Conservation (phyloP, 1,140 invertebrate species). For the Belonocnema kinseyi region DNA sequence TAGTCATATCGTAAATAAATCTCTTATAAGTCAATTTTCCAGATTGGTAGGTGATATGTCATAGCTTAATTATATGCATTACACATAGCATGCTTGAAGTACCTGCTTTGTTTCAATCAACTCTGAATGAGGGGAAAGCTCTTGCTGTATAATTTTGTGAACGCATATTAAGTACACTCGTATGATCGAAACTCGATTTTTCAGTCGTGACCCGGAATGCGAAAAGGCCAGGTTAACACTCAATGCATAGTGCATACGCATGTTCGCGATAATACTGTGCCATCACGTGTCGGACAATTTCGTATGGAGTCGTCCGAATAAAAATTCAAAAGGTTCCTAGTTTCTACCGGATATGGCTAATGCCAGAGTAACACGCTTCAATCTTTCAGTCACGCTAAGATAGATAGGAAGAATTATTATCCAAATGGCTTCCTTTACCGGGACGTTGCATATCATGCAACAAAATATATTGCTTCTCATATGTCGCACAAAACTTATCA, state of each 20-base stretch:
- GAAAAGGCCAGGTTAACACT: not conserved
- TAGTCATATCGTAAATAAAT: not conserved
- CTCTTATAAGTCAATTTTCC: not conserved
- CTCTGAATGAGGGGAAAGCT: not conserved
- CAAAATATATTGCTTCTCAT: conserved; percentile 1
- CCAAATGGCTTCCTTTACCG: conserved; percentile 27
- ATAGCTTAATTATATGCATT: conserved; percentile 20
- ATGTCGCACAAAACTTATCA: not conserved
- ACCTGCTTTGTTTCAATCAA: conserved; percentile 20
- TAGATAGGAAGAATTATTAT: conserved; percentile 28
- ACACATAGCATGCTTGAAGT: not conserved
- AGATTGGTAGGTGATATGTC: not conserved
- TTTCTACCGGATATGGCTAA: conserved; percentile 44
- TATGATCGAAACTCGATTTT: not conserved
- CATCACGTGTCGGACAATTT: conserved; percentile 48
- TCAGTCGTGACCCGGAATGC: not conserved
- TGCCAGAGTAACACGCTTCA: conserved; percentile 42
- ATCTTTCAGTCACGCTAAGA: conserved; percentile 27
- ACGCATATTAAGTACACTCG: not conserved
- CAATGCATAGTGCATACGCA: not conserved
- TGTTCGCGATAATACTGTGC: conserved; percentile 19
- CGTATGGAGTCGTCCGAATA: conserved; percentile 19
- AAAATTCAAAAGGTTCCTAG: conserved; percentile 40
- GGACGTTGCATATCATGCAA: conserved; percentile 14
- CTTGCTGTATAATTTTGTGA: not conserved